phyloP scores from a whole-genome alignment of 2,113 vertebrate genomes.

The Brachirus orientalis region DNA sequence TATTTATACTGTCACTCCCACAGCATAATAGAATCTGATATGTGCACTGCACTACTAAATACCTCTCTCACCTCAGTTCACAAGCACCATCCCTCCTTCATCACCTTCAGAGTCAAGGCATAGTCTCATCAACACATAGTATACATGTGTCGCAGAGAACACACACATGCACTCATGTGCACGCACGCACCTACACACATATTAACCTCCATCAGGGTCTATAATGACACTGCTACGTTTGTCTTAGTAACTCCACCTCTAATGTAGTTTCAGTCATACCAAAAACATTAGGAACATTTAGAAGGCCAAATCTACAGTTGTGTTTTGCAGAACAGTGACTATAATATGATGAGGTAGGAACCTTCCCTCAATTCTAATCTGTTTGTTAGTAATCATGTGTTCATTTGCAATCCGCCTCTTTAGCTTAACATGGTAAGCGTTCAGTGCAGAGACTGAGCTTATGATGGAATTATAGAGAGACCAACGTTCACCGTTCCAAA shows the following conservation, averaged over 20 bases:
- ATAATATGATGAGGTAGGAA: constrained; percentile 21
- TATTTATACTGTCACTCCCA: too few species aligned
- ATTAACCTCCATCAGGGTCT: too few species aligned
- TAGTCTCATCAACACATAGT: neutral
- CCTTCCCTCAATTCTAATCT: too few species aligned
- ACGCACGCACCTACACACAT: too few species aligned
- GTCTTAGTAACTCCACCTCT: too few species aligned
- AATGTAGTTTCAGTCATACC: too few species aligned
- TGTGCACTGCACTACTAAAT: constrained; percentile 17
- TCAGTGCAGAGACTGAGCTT: constrained; percentile 39
- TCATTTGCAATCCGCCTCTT: constrained; percentile 40
- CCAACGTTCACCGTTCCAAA: constrained; percentile 20
- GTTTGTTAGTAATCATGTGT: constrained; percentile 52
- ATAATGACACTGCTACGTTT: too few species aligned
- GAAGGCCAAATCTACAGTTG: too few species aligned
- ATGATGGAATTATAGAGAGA: constrained; percentile 63
- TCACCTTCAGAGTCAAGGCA: neutral
- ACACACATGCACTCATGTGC: too few species aligned
- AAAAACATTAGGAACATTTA: too few species aligned
- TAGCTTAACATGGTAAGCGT: constrained; percentile 19
- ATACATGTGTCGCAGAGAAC: neutral
- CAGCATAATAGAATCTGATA: constrained; percentile 34
- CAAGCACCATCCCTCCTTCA: constrained; percentile 3
- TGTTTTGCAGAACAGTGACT: too few species aligned
- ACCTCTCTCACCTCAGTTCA: constrained; percentile 28